Evolutionary conservation across 2,797 vertebrate genomes (phyloP).

Genomic region (Tolypeutes matacus): DNA sequence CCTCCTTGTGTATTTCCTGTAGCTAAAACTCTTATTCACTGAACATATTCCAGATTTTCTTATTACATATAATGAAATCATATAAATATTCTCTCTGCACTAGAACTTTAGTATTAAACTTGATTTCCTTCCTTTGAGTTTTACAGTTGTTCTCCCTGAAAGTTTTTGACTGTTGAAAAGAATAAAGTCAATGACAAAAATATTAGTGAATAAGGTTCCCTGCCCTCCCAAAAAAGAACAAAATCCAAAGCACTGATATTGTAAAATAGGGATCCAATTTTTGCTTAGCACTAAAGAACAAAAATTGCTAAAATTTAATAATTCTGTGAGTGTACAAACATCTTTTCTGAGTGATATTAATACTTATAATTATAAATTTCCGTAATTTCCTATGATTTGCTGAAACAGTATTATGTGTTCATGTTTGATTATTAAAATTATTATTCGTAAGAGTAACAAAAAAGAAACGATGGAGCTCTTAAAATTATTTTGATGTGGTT

Average conservation of each 20-base stretch:
- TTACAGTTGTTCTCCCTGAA: not conserved
- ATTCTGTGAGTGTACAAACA: not conserved
- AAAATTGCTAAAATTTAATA: not conserved
- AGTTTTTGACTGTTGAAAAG: not conserved
- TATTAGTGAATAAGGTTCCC: not conserved
- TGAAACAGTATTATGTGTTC: no score
- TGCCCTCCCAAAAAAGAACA: not conserved
- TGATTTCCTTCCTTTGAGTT: conserved; percentile 35
- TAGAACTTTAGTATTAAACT: conserved; percentile 10
- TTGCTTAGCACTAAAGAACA: not conserved
- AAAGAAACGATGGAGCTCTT: no score
- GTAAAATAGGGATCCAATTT: not conserved
- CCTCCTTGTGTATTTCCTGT: conserved; percentile 27
- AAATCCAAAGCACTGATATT: not conserved
- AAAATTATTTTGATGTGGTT: no score
- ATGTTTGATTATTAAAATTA: no score
- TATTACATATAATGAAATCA: conserved; percentile 71
- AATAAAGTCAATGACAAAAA: conserved; percentile 38
- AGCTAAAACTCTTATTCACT: conserved; percentile 45
- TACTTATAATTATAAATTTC: no score
- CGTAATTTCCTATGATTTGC: no score
- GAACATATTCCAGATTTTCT: conserved; percentile 41
- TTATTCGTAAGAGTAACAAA: no score
- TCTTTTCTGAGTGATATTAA: no score
- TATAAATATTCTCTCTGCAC: not conserved